Base-by-base conservation (phyloP, 2,113 vertebrate species). In the Sturnus vulgaris region DNA sequence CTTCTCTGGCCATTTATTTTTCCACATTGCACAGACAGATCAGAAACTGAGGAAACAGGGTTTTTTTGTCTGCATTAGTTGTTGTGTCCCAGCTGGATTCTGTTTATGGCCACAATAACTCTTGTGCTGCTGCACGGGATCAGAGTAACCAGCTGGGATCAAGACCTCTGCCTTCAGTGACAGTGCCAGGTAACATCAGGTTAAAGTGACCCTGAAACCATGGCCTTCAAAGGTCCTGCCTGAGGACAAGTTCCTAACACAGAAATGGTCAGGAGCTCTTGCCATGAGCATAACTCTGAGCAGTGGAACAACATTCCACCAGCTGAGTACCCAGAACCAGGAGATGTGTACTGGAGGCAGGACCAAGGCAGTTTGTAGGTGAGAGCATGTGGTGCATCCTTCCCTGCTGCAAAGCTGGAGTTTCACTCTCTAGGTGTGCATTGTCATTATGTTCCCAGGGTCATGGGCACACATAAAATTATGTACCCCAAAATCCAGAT, bases 361-460 rank as follows among this genome's bases (percentile, higher is more conserved):
- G 49, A 60, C 18, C 39, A 56, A 63, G 60, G 42, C 55, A 75
- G 33, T 0, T 3, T 17, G 42, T 5, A 47, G 28, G 44, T 53
- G 49, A 86, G 64, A 44, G 19, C 47, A 42, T 3, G 27, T 1
- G 3, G 22, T 2, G 0, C 8, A 4, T 47, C 65, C 30, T 37
- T 40, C 33, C 37, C 40, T 79, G 47, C 42, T 4, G 4, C 28
- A 72, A 83, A 44, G 27, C 40, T 55, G 56, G 21, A 73, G 35
- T 35, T 68, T 50, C 30, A 40, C 24, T 46, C 52, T 76, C 47
- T 5, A 33, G 20, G 24, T 44, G 15, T 10, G 27, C n/a, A 39
- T 12, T 53, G 55, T 19, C 35, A 77, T 69, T 39, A 23, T 11
- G 30, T 47, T 14, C 55, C 24, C 70, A 85, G 44, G 14, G 47